These are phyloP conservation scores for Sebastes hubbsi DNA, from an alignment of 2,797 vertebrate genomes.

Conservation along the genomic window DNA sequence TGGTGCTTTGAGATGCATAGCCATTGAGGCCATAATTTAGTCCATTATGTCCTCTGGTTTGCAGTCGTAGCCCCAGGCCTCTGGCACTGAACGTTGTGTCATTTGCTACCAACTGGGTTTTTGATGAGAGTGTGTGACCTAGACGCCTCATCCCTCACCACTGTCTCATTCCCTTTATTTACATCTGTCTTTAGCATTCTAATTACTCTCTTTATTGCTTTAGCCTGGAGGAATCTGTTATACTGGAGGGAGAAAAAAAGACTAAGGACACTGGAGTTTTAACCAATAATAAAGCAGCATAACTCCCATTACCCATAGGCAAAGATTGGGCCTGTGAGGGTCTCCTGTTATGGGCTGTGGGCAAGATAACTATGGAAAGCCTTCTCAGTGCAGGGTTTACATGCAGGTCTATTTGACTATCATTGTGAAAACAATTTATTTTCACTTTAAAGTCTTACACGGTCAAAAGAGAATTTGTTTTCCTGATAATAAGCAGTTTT, in stretches of 20 bases:
- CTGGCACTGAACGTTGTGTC: slow-evolving; percentile 86
- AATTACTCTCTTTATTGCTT: slow-evolving; percentile 99
- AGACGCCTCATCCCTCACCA: slow-evolving; percentile 93
- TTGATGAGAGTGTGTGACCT: slow-evolving; percentile 93
- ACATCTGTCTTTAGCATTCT: slow-evolving; percentile 99
- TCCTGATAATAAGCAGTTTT: not conserved
- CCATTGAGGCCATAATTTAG: slow-evolving; percentile 85
- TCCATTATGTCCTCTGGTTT: slow-evolving; percentile 84
- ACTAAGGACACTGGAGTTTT: slow-evolving; percentile 88
- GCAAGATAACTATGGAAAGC: slow-evolving; percentile 51
- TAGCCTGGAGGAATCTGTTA: slow-evolving; percentile 93
- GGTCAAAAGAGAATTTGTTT: slow-evolving; percentile 5
- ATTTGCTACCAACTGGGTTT: slow-evolving; percentile 93
- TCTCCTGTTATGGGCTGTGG: slow-evolving; percentile 73
- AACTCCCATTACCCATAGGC: slow-evolving; percentile 78
- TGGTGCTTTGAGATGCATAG: slow-evolving; percentile 77
- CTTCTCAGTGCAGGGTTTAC: slow-evolving; percentile 35
- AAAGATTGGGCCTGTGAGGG: slow-evolving; percentile 69
- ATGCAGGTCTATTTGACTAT: slow-evolving; percentile 35
- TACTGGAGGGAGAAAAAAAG: slow-evolving; percentile 59
- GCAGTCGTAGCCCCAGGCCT: slow-evolving; percentile 86
- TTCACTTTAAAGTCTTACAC: slow-evolving; percentile 8
- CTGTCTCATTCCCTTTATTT: slow-evolving; percentile 98
- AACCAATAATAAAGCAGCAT: slow-evolving; percentile 89
- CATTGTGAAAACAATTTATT: slow-evolving; percentile 44